Base-by-base conservation (phyloP, 2,797 vertebrate genomes). In the Gymnopithys bicolor region DNA sequence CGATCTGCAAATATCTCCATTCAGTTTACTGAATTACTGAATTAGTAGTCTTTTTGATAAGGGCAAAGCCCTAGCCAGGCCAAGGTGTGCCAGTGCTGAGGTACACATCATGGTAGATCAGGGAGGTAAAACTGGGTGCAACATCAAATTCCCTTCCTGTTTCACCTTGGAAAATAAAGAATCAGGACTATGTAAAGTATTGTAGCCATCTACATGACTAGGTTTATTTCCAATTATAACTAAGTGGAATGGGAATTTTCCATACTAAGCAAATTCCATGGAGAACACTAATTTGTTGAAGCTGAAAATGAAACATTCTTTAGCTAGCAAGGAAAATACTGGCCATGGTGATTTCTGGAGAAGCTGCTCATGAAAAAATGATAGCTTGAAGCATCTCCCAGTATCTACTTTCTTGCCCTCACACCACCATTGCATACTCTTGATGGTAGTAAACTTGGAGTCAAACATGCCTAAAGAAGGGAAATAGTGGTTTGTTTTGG, bases 1-100 rank as follows among this genome's bases (percentile, higher is more conserved):
- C 23, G 55, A 70, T 77, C 88, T 97, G 93, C 79, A 77, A 96
- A 94, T 94, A 85, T 95, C 85, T 94, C 89, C 89, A 52, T 90
- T 88, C 75, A 64, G 58, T 96, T 90, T 92, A 30, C 25, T 67
- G 73, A 48, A 63, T 91, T 94, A 33, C 18, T 67, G 73, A 45
- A 69, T 76, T 86, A 8, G 18, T 78, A 6, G 86, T 64, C 67
- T 35, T 85, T 93, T 95, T 87, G 92, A 96, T 76, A 84, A 55
- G 78, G 95, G 71, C 69, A 96, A 90, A 96, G 18, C 41, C 97
- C 91, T 45, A 76, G 46, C 69, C 58, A 78, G 88, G 74, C 80
- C 82, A 88, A 90, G 73, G 73, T 91, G 84, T 93, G 69, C 82
- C 66, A 75, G 77, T 58, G 69, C 46, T 78, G 86, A 32, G 68